These are phyloP conservation scores for Reinhardtius hippoglossoides DNA, from an alignment of 2,113 vertebrate species.

Conservation along the genomic window DNA sequence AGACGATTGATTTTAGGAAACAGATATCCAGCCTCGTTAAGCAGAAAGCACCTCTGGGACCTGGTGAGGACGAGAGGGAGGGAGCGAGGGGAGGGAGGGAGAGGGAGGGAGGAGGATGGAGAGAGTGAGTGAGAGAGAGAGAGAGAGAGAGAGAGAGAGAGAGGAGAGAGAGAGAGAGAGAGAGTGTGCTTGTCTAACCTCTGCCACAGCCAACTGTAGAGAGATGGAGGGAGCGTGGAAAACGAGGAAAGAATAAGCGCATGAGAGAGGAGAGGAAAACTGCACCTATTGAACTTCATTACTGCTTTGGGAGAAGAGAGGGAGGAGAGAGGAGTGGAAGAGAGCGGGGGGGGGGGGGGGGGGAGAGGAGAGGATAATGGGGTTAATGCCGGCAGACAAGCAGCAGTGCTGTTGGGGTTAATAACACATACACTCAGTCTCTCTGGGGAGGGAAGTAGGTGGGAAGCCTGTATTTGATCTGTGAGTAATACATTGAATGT, in stretches of 20 bases:
- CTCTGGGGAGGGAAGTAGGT: slow-evolving; percentile 69
- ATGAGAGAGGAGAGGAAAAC: slow-evolving; percentile 62
- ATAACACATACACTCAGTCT: slow-evolving; percentile 65
- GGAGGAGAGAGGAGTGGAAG: slow-evolving; percentile 19
- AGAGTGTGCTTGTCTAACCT: slow-evolving; percentile 72
- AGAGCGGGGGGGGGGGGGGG: slow-evolving; percentile 5
- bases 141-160: background rate
- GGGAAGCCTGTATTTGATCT: slow-evolving; percentile 71
- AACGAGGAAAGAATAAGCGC: slow-evolving; percentile 65
- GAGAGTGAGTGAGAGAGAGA: background rate
- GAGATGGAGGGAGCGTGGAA: slow-evolving; percentile 58
- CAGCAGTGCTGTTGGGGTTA: slow-evolving; percentile 69
- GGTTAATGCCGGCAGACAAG: slow-evolving; percentile 75
- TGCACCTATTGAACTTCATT: slow-evolving; percentile 67
- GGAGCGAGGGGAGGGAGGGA: slow-evolving; percentile 10
- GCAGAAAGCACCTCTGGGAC: slow-evolving; percentile 91
- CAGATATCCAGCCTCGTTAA: slow-evolving; percentile 89
- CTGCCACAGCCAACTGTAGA: slow-evolving; percentile 65
- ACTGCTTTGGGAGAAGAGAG: slow-evolving; percentile 34
- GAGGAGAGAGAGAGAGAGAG: background rate
- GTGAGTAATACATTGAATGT: slow-evolving; percentile 68
- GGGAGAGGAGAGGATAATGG: slow-evolving; percentile 68
- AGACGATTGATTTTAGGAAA: slow-evolving; percentile 92
- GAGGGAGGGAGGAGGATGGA: background rate
- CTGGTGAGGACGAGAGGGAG: slow-evolving; percentile 27